A percentile compares a stretch with the other conserved stretches of the same genome.
Conservation (phyloP, 2,888 invertebrate species). For the Melikaiella ostensackeni region DNA sequence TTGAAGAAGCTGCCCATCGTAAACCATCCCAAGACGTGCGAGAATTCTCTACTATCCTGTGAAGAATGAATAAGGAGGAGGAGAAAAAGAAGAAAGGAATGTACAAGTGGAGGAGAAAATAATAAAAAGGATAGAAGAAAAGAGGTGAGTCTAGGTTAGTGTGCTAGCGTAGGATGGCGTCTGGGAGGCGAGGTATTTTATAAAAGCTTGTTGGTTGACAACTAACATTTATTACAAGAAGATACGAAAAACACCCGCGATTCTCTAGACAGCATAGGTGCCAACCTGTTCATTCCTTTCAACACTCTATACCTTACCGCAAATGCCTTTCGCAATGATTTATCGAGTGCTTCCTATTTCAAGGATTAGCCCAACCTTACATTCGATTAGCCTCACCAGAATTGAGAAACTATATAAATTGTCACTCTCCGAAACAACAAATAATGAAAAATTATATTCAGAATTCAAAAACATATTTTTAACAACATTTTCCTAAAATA, state of each 20-base stretch:
- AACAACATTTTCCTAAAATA: too few relatives aligned
- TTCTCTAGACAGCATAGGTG: constrained; percentile 44
- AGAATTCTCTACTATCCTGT: background rate
- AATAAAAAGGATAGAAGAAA: background rate
- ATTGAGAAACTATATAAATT: background rate
- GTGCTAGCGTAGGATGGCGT: constrained; percentile 61
- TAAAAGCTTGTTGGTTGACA: constrained; percentile 62
- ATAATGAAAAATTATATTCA: background rate
- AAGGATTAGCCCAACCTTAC: background rate
- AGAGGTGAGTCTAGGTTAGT: constrained; percentile 64
- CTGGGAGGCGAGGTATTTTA: constrained; percentile 58
- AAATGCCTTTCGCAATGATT: constrained; percentile 29
- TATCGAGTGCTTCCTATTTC: constrained; percentile 32
- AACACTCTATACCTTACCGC: background rate
- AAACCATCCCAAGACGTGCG: background rate
- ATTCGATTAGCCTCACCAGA: background rate
- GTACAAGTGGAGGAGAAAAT: background rate
- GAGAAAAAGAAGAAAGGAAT: background rate
- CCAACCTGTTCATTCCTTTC: constrained; percentile 45
- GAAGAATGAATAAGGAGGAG: background rate
- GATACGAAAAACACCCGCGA: constrained; percentile 39
- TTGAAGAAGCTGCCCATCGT: background rate
- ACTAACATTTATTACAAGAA: constrained; percentile 62
- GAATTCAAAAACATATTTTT: background rate
- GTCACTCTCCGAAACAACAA: background rate